Evolutionary conservation across 2,797 vertebrate species (phyloP).

Genomic region (Otus scops): DNA sequence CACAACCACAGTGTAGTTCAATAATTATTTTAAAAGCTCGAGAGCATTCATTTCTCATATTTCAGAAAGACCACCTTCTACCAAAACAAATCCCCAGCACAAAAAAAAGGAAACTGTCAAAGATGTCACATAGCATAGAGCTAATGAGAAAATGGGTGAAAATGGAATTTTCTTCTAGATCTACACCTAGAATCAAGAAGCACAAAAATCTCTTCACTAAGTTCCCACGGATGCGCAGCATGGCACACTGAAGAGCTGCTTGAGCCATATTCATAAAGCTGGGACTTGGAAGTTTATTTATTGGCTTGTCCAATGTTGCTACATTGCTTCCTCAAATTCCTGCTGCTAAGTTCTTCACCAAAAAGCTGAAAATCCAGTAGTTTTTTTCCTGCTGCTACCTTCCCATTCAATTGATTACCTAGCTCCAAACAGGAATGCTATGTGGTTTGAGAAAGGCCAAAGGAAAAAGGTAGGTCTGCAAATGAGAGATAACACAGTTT

Average conservation of each 20-base stretch:
- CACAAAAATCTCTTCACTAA: neutral
- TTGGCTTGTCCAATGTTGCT: neutral
- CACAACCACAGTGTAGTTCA: neutral
- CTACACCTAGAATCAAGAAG: neutral
- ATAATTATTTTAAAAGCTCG: neutral
- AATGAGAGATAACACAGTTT: neutral
- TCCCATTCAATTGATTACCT: neutral
- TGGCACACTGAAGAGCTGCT: neutral
- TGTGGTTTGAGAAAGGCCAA: neutral
- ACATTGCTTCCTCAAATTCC: neutral
- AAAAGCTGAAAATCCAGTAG: neutral
- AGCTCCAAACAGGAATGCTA: neutral
- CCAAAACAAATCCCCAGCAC: neutral
- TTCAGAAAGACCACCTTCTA: neutral
- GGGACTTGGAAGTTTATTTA: neutral
- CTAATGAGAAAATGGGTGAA: neutral
- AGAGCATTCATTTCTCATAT: neutral
- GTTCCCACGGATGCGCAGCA: neutral
- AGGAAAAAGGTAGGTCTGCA: neutral
- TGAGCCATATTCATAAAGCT: neutral
- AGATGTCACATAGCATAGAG: neutral
- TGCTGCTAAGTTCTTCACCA: neutral
- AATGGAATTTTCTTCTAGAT: neutral
- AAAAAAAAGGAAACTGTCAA: neutral
- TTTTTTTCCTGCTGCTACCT: neutral